Evolutionary conservation across 2,113 vertebrate genomes (phyloP).

Genomic region (Oreotrochilus melanogaster): DNA sequence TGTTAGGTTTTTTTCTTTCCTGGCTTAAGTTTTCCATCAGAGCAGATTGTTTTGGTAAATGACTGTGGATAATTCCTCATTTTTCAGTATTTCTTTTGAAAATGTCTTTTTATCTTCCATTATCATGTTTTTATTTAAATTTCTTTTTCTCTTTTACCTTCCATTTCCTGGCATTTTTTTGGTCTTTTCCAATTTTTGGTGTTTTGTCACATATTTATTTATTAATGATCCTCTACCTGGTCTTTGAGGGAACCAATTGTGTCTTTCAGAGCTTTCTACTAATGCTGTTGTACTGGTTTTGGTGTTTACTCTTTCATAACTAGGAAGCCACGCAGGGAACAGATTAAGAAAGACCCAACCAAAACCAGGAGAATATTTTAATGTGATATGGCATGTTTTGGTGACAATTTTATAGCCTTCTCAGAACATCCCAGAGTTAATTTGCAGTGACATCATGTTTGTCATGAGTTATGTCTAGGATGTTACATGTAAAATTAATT

Average conservation of each 20-base stretch:
- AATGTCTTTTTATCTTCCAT: neutral
- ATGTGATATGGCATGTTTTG: neutral
- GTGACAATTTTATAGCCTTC: neutral
- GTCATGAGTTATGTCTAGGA: neutral
- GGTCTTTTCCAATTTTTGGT: neutral
- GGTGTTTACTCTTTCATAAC: neutral
- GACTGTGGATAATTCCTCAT: neutral
- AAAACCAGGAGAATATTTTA: neutral
- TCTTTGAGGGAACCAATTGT: neutral
- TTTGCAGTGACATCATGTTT: neutral
- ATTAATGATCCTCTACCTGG: rapidly evolving
- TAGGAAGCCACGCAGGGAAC: rapidly evolving
- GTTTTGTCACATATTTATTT: neutral
- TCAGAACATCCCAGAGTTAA: neutral
- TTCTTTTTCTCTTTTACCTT: neutral
- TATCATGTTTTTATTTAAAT: neutral
- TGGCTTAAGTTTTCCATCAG: neutral
- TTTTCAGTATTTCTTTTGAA: neutral
- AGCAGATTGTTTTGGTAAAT: neutral
- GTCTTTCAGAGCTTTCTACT: neutral
- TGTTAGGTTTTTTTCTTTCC: neutral
- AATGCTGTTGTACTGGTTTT: neutral
- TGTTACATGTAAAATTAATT: neutral
- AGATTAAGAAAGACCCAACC: neutral
- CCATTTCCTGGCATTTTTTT: neutral